Evolutionary conservation across 2,797 vertebrate species (phyloP).

Genomic region (Enteromius thamalakanensis): DNA sequence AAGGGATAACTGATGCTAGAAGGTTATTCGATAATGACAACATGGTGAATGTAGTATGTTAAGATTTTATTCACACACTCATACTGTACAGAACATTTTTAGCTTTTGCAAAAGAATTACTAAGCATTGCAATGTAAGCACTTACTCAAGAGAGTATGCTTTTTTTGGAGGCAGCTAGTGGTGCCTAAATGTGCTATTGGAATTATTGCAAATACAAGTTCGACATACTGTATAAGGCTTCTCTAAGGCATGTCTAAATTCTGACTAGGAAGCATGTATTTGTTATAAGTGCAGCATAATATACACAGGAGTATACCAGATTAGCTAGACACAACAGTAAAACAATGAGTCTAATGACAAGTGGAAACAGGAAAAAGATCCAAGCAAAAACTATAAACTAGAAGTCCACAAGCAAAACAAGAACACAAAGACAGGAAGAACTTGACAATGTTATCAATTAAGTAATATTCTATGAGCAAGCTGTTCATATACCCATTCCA

Average conservation of each 20-base stretch:
- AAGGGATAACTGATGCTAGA: neutral
- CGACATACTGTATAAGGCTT: no score
- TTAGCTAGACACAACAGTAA: neutral
- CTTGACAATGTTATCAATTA: neutral
- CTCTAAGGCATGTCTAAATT: no score
- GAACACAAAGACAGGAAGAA: neutral
- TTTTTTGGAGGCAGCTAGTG: neutral
- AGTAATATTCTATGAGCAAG: neutral
- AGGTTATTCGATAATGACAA: neutral
- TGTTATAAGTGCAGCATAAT: neutral
- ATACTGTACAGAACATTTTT: neutral
- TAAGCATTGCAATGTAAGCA: neutral
- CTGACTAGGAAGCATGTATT: no score
- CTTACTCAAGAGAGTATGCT: neutral
- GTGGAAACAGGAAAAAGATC: neutral
- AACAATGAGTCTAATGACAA: neutral
- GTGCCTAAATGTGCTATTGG: no score
- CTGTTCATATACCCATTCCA: neutral
- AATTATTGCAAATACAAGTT: no score
- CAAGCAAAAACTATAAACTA: neutral
- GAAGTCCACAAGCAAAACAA: neutral
- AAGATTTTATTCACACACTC: neutral
- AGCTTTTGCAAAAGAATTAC: neutral
- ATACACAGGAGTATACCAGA: neutral
- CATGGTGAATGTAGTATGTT: neutral